Evolutionary conservation across 1,140 invertebrate genomes (phyloP).

Genomic region (Drosophila burlai): DNA sequence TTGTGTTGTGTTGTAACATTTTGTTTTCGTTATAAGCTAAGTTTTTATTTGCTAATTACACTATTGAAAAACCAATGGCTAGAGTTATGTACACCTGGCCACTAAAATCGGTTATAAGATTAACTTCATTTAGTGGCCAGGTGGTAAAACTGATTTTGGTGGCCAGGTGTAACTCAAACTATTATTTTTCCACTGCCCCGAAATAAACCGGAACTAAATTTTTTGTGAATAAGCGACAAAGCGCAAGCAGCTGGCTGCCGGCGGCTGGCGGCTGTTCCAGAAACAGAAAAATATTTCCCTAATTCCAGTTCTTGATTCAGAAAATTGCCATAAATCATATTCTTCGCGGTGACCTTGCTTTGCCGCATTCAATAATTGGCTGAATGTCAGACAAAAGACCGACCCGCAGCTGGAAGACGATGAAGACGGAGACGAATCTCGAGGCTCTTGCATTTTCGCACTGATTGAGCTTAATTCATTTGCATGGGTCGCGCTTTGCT

Average conservation of each 20-base stretch:
- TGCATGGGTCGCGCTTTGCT: slow-evolving; percentile 72
- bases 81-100: too few species aligned
- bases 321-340: slow-evolving; percentile 74
- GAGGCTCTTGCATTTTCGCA: slow-evolving; percentile 30
- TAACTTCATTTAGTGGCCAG: background rate
- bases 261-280: slow-evolving; percentile 40
- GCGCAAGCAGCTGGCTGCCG: slow-evolving; percentile 43
- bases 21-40: too few species aligned
- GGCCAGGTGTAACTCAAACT: background rate
- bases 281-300: slow-evolving; percentile 18
- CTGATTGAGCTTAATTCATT: slow-evolving; percentile 80
- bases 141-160: background rate
- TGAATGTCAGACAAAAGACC: slow-evolving; percentile 30
- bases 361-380: slow-evolving; percentile 31
- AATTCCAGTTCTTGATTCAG: slow-evolving; percentile 55
- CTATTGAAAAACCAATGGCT: too few species aligned
- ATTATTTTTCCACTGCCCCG: background rate
- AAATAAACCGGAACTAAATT: slow-evolving; percentile 32
- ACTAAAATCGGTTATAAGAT: too few species aligned
- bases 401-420: slow-evolving; percentile 14
- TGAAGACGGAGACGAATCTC: slow-evolving; percentile 11
- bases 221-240: slow-evolving; percentile 21
- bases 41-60: too few species aligned
- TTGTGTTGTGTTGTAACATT: too few species aligned
- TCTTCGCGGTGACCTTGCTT: slow-evolving; percentile 67